Base-by-base conservation (phyloP, 2,113 vertebrate species). In the Antennarius striatus region DNA sequence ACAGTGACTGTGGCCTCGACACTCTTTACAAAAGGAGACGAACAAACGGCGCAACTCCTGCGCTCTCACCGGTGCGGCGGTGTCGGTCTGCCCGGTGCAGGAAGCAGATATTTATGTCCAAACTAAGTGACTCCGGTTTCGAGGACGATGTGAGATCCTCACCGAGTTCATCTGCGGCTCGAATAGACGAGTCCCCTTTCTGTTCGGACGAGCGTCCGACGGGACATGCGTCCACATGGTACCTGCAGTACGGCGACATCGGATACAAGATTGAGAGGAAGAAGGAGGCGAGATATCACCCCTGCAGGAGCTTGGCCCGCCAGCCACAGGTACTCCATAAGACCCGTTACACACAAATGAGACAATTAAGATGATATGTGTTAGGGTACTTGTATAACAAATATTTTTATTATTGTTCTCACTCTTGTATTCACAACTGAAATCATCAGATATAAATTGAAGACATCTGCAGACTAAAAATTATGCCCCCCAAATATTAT, bases 281-380 rank as follows among this genome's bases (percentile, higher is more conserved):
- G 47, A 94, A 89, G 70, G 95, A 98, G 81, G 71, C 78, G 63
- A 87, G 84, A 47, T 96, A 95, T 78, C 91, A 95, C 14, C 85
- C 94, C 12, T 89, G 71, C 46, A 89, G 91, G 60, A 93, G 95
- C 63, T 72, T 98, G 59, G 91, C 90, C 12, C 88, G 75, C 29
- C 96, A 98, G 79, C 95, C 96, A 6, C 96, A 98, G 90, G 96
- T 98, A 89, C 86, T 87, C 3, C 42, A 11, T 43, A 43, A 8
- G 10, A 43, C 42, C 32, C 32, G 32, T 36, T 36, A 22, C 22
- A 22, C 22, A 22, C 22, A 36, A 36, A 36, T 36, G 3, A 36
- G 7, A 36, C 32, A 7, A 5, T 3, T 7, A 36, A 36, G 32
- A 11, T 45, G 9, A 13, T 13, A 10, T 17, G 3, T 8, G 7